phyloP scores from a whole-genome alignment of 2,888 invertebrate species.

The Mythimna lalbum region DNA sequence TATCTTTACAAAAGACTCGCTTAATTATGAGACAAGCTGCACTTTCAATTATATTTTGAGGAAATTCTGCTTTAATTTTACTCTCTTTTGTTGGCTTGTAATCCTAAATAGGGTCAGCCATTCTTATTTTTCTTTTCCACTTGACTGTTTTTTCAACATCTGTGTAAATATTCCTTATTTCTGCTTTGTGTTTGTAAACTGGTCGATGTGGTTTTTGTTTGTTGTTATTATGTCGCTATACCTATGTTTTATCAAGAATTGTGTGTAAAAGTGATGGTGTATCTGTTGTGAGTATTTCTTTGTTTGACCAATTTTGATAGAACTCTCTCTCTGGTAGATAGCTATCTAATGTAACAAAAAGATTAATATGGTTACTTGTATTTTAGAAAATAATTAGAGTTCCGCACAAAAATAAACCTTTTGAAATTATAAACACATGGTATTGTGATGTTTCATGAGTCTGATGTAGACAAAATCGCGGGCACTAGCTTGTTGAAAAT shows the following conservation, averaged over 20 bases:
- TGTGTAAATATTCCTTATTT: slow-evolving; percentile 34
- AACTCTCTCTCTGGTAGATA: no score
- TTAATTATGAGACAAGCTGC: slow-evolving; percentile 65
- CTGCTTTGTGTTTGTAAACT: slow-evolving; percentile 21
- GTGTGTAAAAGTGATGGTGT: no score
- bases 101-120: slow-evolving; percentile 26
- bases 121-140: slow-evolving; percentile 29
- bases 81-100: slow-evolving; percentile 32
- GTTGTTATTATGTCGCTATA: slow-evolving; percentile 5
- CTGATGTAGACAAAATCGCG: no score
- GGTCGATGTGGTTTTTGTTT: neutral
- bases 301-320: no score
- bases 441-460: no score
- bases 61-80: slow-evolving; percentile 44
- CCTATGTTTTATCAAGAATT: neutral
- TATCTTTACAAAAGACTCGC: slow-evolving; percentile 79
- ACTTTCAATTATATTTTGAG: slow-evolving; percentile 53
- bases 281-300: no score
- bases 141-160: slow-evolving; percentile 35
- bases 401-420: no score
- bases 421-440: no score
- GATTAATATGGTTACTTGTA: no score
- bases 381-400: no score
- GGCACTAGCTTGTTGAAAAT: no score
- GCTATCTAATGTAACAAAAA: no score